Percentiles rank a stretch among this genome's conserved stretches.
phyloP scores from a whole-genome alignment of 2,888 invertebrate species.

The Drosophila infuscata region DNA sequence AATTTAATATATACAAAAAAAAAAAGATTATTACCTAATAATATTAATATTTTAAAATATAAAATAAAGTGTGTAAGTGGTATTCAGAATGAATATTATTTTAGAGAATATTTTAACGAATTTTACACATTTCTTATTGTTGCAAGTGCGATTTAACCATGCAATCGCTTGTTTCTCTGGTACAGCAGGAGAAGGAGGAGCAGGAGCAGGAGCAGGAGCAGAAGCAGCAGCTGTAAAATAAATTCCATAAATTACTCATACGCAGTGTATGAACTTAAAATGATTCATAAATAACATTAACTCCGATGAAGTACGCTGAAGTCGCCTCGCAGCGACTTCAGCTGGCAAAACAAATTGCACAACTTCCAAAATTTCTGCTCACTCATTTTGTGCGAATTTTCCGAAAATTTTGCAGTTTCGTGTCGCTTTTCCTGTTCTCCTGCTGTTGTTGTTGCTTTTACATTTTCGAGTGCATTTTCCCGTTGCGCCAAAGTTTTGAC shows the following conservation, averaged over 20 bases:
- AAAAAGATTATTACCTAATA: background rate
- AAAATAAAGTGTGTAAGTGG: too few species aligned
- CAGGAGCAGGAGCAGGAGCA: background rate
- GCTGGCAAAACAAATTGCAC: slow-evolving; percentile 57
- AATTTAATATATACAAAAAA: background rate
- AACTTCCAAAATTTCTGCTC: slow-evolving; percentile 75
- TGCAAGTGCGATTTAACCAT: background rate
- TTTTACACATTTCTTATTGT: background rate
- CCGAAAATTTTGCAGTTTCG: slow-evolving; percentile 54
- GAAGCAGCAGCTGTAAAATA: slow-evolving; percentile 18
- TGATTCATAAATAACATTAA: slow-evolving; percentile 73
- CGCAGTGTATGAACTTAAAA: slow-evolving; percentile 45
- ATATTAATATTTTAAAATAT: background rate
- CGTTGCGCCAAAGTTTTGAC: slow-evolving; percentile 73
- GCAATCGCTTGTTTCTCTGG: slow-evolving; percentile 1
- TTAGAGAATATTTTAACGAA: background rate
- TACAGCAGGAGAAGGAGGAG: background rate
- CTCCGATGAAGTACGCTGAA: slow-evolving; percentile 39
- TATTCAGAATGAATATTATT: background rate
- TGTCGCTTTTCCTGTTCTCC: slow-evolving; percentile 9
- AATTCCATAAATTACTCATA: slow-evolving; percentile 59
- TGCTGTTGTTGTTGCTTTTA: slow-evolving; percentile 38
- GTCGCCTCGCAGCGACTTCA: slow-evolving; percentile 34
- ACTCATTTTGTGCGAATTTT: slow-evolving; percentile 72
- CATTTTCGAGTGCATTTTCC: slow-evolving; percentile 73